phyloP scores from a whole-genome alignment of 2,888 invertebrate genomes.

The Acrobasis suavella region DNA sequence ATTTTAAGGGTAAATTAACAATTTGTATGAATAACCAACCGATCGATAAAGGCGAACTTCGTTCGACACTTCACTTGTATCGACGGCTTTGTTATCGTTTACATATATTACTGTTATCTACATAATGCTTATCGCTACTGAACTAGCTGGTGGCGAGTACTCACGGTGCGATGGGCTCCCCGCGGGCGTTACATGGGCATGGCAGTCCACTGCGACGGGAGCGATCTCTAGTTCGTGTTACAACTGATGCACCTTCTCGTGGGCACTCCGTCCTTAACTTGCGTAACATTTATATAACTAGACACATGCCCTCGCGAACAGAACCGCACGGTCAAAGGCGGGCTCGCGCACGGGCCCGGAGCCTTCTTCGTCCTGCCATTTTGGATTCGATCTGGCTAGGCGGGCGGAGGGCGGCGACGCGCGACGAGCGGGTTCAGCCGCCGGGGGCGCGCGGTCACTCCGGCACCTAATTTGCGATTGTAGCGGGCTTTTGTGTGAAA shows the following conservation, averaged over 20 bases:
- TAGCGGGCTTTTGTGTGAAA: slow-evolving; percentile 48
- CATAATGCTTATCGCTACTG: slow-evolving; percentile 8
- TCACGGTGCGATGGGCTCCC: slow-evolving; percentile 56
- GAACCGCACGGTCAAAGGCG: slow-evolving; percentile 55
- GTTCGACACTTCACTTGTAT: slow-evolving; percentile 33
- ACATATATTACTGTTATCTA: neutral
- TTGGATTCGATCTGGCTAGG: slow-evolving; percentile 54
- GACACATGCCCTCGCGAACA: slow-evolving; percentile 61
- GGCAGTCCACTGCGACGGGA: slow-evolving; percentile 50
- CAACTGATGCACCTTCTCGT: slow-evolving; percentile 59
- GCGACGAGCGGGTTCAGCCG: slow-evolving; percentile 32
- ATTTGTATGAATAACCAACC: slow-evolving; percentile 54
- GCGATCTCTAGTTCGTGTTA: slow-evolving; percentile 50
- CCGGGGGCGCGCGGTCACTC: slow-evolving; percentile 35
- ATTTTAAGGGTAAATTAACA: slow-evolving; percentile 50
- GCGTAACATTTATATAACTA: slow-evolving; percentile 79
- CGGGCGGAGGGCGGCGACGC: slow-evolving; percentile 42
- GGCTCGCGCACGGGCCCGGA: slow-evolving; percentile 53
- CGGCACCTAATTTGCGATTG: slow-evolving; percentile 33
- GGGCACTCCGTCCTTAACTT: slow-evolving; percentile 66
- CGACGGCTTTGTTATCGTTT: slow-evolving; percentile 32
- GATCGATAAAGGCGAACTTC: slow-evolving; percentile 63
- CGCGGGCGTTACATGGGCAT: slow-evolving; percentile 66
- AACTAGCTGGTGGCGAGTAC: slow-evolving; percentile 41
- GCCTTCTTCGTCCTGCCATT: slow-evolving; percentile 66